Conservation (phyloP, 1,140 invertebrate species). For the Diuraphis noxia region DNA sequence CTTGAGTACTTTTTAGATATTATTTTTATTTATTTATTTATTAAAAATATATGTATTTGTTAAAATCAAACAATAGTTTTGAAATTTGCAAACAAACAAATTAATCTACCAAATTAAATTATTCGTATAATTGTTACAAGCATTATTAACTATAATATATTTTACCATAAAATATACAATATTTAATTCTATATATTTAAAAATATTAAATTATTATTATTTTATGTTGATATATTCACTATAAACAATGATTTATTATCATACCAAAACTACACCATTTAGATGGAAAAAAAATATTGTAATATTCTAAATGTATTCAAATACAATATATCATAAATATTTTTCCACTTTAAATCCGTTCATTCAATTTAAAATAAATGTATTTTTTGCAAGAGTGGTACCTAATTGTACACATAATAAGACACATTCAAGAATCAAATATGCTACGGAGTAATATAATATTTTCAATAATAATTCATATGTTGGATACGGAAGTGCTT, state of each 20-base stretch:
- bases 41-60: neutral
- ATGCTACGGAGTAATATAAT: neutral
- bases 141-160: too few relatives aligned
- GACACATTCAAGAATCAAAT: neutral
- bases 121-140: neutral
- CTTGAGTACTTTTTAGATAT: too few relatives aligned
- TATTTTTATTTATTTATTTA: neutral
- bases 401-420: neutral
- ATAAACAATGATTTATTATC: too few relatives aligned
- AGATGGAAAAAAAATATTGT: too few relatives aligned
- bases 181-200: too few relatives aligned
- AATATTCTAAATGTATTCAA: neutral
- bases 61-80: neutral
- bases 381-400: accelerated
- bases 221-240: too few relatives aligned
- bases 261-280: too few relatives aligned
- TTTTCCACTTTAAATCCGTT: neutral
- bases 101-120: neutral
- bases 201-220: too few relatives aligned
- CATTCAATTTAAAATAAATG: neutral
- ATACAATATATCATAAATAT: neutral
- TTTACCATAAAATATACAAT: too few relatives aligned
- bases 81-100: too few relatives aligned
- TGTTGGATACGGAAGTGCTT: neutral
- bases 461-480: neutral